phyloP scores from a whole-genome alignment of 2,888 invertebrate genomes.

The Ceraclea dissimilis region DNA sequence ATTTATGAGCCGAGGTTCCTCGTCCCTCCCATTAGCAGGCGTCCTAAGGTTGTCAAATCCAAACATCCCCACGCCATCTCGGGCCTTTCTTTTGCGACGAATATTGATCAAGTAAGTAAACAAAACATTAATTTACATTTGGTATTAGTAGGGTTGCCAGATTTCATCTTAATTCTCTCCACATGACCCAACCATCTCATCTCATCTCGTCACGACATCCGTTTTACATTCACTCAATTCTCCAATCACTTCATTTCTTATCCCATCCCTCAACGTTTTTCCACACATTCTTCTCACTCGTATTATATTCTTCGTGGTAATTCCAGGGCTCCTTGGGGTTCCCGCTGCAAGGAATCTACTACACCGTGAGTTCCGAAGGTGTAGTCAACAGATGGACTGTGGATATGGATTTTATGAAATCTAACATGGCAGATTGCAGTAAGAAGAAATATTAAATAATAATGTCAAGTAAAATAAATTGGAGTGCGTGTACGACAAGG shows the following conservation, averaged over 20 bases:
- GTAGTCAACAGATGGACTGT: slow-evolving; percentile 70
- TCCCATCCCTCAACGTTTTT: too few species aligned
- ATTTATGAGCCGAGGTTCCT: slow-evolving; percentile 38
- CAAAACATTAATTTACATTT: slow-evolving; percentile 1
- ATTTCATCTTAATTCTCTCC: too few species aligned
- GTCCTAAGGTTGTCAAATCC: slow-evolving; percentile 53
- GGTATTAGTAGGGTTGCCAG: too few species aligned
- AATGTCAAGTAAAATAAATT: too few species aligned
- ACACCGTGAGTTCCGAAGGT: slow-evolving; percentile 72
- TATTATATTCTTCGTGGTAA: neutral
- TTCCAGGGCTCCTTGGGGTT: slow-evolving; percentile 47
- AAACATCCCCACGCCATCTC: slow-evolving; percentile 63
- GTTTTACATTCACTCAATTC: too few species aligned
- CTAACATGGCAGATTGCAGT: slow-evolving; percentile 58
- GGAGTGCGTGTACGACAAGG: too few species aligned
- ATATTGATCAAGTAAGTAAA: slow-evolving; percentile 43
- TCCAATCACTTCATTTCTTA: too few species aligned
- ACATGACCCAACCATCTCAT: too few species aligned
- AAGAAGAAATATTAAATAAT: slow-evolving; percentile 30
- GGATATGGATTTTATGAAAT: slow-evolving; percentile 57
- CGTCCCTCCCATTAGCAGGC: slow-evolving; percentile 54
- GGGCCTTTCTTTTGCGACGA: slow-evolving; percentile 56
- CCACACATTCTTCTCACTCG: too few species aligned
- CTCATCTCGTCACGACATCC: too few species aligned
- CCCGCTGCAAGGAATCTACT: slow-evolving; percentile 59